A percentile compares a stretch with the other conserved stretches of the same genome.
Conservation (phyloP, 2,888 invertebrate genomes). For the Azorinus chamasolen region DNA sequence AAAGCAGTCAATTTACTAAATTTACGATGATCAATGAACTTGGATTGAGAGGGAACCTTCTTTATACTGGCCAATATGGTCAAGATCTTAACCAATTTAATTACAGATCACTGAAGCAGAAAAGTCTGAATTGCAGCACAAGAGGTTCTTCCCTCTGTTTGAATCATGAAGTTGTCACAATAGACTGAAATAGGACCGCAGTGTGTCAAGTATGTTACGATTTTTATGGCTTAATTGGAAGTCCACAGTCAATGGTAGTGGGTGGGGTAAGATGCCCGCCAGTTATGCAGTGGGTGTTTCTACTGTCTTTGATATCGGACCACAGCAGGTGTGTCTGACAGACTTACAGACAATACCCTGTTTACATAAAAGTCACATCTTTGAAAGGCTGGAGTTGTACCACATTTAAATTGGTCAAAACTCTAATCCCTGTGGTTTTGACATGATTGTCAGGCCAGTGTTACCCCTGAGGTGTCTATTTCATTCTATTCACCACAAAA, state of each 20-base stretch:
- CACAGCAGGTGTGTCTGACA: constrained; percentile 30
- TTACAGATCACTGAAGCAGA: constrained; percentile 31
- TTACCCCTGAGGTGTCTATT: too few species aligned
- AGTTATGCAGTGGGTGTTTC: constrained; percentile 25
- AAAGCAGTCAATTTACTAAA: constrained; percentile 7
- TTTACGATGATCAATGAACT: neutral
- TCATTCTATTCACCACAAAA: too few species aligned
- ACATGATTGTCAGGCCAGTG: too few species aligned
- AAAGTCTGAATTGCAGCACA: neutral
- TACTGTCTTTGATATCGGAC: constrained; percentile 34
- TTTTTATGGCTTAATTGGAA: constrained; percentile 39
- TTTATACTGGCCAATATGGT: constrained; percentile 30
- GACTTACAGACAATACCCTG: too few species aligned
- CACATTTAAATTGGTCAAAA: too few species aligned
- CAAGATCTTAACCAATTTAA: constrained; percentile 28
- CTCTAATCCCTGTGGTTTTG: too few species aligned
- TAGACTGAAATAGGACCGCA: neutral
- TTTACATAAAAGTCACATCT: too few species aligned
- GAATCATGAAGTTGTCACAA: too few species aligned
- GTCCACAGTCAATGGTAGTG: constrained; percentile 21
- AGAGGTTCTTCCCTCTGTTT: too few species aligned
- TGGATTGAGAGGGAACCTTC: neutral
- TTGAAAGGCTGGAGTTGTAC: too few species aligned
- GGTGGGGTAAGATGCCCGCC: constrained; percentile 30
- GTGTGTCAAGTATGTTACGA: constrained; percentile 33